These are phyloP conservation scores for Pycnonotus jocosus DNA, from an alignment of 2,113 vertebrate species.

Conservation along the genomic window DNA sequence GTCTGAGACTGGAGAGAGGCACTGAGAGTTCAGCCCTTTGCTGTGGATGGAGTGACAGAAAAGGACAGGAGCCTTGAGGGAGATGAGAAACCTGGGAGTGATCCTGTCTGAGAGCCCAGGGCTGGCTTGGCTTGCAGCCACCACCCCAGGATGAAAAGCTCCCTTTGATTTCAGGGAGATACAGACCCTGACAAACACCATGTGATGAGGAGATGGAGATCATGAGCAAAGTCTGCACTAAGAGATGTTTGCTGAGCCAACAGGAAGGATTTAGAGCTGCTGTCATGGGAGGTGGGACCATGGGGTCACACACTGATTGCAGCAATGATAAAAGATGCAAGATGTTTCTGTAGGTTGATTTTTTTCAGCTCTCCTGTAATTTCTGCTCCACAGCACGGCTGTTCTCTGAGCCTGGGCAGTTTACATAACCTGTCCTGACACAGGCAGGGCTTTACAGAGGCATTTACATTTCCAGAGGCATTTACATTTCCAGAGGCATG, in stretches of 20 bases:
- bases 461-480: not conserved
- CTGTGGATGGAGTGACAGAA: not conserved
- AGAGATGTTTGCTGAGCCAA: not conserved
- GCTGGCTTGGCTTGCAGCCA: not conserved
- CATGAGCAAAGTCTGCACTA: not conserved
- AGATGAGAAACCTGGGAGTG: not conserved
- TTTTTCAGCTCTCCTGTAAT: not conserved
- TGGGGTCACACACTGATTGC: not conserved
- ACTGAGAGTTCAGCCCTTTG: not conserved
- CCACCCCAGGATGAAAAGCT: not conserved
- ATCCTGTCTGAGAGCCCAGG: not conserved
- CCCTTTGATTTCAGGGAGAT: not conserved
- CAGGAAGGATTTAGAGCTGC: not conserved
- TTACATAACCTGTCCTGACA: not conserved
- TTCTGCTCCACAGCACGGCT: not conserved
- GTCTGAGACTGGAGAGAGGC: not conserved
- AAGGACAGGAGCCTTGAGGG: not conserved
- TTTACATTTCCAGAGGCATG: not conserved
- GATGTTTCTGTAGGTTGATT: not conserved
- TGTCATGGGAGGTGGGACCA: not conserved
- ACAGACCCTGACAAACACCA: not conserved
- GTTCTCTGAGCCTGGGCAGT: not conserved
- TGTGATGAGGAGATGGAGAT: not conserved
- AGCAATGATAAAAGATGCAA: not conserved
- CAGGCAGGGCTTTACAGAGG: not conserved